These are phyloP conservation scores for Dufourea novaeangliae DNA, from an alignment of 1,140 invertebrate genomes.

Conservation along the genomic window DNA sequence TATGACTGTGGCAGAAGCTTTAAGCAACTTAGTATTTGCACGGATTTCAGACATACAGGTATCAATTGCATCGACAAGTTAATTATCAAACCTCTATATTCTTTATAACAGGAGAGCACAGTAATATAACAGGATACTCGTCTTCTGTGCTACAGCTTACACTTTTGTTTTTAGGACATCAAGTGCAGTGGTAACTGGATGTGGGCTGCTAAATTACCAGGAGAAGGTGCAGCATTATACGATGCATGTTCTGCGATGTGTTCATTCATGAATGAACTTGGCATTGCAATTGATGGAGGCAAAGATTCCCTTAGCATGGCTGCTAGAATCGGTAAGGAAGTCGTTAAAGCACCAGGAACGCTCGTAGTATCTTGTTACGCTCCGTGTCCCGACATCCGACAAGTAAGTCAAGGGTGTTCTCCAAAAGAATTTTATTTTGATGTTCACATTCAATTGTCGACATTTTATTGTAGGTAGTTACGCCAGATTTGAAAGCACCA, in stretches of 20 bases:
- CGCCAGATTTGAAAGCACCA: conserved; percentile 93
- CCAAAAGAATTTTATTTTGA: background rate
- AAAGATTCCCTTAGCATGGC: conserved; percentile 99
- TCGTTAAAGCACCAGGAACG: conserved; percentile 95
- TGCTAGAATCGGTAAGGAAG: conserved; percentile 87
- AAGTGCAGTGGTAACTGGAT: conserved; percentile 99
- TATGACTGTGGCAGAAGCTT: conserved; percentile 95
- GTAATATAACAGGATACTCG: conserved; percentile 3
- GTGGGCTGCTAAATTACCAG: conserved; percentile 97
- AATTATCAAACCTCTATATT: too few species aligned
- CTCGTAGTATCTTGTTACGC: conserved; percentile 97
- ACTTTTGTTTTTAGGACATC: conserved; percentile 85
- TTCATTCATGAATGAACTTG: conserved; percentile 90
- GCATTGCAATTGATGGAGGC: conserved; percentile 97
- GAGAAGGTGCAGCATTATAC: conserved; percentile 93
- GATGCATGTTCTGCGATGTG: conserved; percentile 95
- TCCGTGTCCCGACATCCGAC: conserved; percentile 93
- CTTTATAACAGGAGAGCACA: too few species aligned
- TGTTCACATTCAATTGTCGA: background rate
- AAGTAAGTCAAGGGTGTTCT: conserved; percentile 78
- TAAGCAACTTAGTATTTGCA: conserved; percentile 98
- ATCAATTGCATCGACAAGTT: background rate
- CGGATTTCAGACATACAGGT: conserved; percentile 89
- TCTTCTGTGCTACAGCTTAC: background rate
- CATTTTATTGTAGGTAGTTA: conserved; percentile 82